Evolutionary conservation across 2,888 invertebrate genomes (phyloP), one percentile per base, ranked within the genome.

Genomic region (Nemapogon koenigi): DNA sequence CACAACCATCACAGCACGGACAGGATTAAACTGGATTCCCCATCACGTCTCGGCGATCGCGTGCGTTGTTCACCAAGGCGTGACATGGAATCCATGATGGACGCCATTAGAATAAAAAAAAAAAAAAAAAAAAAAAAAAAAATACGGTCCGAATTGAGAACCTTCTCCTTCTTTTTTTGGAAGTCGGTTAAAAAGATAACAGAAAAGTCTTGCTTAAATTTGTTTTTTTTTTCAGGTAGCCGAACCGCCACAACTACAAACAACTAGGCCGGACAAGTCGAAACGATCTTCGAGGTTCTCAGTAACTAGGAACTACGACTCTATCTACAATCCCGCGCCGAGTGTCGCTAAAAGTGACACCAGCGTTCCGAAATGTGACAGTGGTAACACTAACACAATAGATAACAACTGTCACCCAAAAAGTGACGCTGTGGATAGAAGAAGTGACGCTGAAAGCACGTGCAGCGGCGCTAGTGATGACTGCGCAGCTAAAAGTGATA

Each of bases 241-340:
- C 4, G 76, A 75, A 43, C 68, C 73, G 0, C 70, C 73, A 0
- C 55, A 65, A 38, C 85, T 57, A 55, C 85, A 56, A 75, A 85
- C 55, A 62, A 84, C 46, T 76, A 73, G 55, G 67, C 82, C 43
- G 73, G 83, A 53, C 72, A 84, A 54, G 56, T 83, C 84, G 66
- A 52, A 82, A 42, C 55, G 51, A 27, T 55, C 57, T 2, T 80
- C 63, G 3, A 52, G 78, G 0, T 78, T 78, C 49, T 75, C 76
- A 0, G 78, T 78, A 0, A 71, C 78, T 0, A 55, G 78, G n/a
- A 78, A 76, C 50, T 69, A 67, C 44, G 78, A 78, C 38, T 47
- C 60, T 0, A 52, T 61, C 2, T 76, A 72, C 47, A 66, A 64
- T 33, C 50, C 41, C 0, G 43, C 44, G 22, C 55, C 52, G 8